These are phyloP conservation scores for Polyodon spathula DNA, from an alignment of 2,113 vertebrate genomes.

Conservation along the genomic window DNA sequence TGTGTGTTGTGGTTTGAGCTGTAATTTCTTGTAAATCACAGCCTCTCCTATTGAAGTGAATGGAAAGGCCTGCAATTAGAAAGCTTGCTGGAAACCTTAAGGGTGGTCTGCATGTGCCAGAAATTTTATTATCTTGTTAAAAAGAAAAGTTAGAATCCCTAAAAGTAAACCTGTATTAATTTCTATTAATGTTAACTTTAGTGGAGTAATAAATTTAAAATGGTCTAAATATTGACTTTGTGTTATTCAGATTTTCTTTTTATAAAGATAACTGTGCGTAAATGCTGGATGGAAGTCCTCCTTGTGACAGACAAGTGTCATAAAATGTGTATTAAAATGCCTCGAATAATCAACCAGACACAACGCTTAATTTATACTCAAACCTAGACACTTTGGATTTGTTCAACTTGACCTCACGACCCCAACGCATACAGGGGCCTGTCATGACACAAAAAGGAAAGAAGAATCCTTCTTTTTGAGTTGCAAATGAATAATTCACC, in stretches of 20 bases:
- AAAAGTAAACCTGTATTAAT: neutral
- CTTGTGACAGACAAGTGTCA: no score
- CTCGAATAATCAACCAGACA: neutral
- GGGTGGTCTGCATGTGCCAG: constrained; percentile 9
- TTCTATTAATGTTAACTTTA: neutral
- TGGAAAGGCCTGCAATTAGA: constrained; percentile 5
- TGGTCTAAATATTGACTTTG: no score
- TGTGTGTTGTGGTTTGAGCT: constrained; percentile 11
- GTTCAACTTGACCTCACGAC: constrained; percentile 9
- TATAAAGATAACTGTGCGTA: no score
- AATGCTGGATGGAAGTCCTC: no score
- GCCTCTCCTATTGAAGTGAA: neutral
- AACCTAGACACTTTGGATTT: neutral
- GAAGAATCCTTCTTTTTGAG: constrained; percentile 51
- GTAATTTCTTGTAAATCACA: constrained; percentile 6
- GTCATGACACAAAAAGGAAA: constrained; percentile 1
- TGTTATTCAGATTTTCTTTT: no score
- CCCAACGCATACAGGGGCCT: neutral
- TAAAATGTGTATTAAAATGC: neutral
- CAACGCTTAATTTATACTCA: neutral
- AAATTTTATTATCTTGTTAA: neutral
- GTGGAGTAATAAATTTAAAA: neutral
- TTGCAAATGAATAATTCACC: constrained; percentile 62
- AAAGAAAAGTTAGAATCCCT: neutral
- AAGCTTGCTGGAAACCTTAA: constrained; percentile 5